Evolutionary conservation across 2,888 invertebrate genomes (phyloP).

Genomic region (Diarsia rubi): DNA sequence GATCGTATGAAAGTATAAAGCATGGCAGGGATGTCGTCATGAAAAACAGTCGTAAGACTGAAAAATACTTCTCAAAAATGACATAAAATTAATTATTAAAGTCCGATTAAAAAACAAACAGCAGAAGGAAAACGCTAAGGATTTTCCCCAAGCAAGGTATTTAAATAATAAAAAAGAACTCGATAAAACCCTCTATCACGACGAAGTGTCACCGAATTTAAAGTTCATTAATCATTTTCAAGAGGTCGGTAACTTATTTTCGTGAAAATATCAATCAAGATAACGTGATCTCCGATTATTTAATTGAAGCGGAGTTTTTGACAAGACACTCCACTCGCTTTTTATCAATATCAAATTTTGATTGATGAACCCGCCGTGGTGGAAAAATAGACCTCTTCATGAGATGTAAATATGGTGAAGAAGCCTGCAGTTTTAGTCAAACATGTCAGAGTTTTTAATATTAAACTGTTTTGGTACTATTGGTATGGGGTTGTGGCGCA

Average conservation of each 20-base stretch:
- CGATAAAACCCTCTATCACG: constrained; percentile 24
- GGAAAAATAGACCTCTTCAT: constrained; percentile 12
- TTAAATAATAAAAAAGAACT: constrained; percentile 45
- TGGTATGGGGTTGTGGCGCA: background rate
- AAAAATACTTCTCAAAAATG: background rate
- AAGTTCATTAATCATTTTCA: constrained; percentile 69
- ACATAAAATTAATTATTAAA: background rate
- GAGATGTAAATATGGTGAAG: constrained; percentile 17
- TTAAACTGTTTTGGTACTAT: background rate
- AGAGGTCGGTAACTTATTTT: constrained; percentile 64
- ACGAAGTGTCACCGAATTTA: constrained; percentile 58
- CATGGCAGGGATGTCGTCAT: background rate
- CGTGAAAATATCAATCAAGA: constrained; percentile 68
- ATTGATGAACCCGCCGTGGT: constrained; percentile 61
- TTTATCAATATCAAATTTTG: constrained; percentile 68
- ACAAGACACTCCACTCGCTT: constrained; percentile 65
- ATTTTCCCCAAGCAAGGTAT: constrained; percentile 16
- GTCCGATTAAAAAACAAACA: background rate
- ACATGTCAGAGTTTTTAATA: background rate
- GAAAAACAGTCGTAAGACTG: background rate
- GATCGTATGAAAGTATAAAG: background rate
- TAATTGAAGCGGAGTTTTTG: constrained; percentile 69
- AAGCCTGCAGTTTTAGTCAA: background rate
- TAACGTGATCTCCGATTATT: constrained; percentile 67
- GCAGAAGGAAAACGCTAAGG: background rate